These are phyloP conservation scores for Ptilodon capucinus DNA, from an alignment of 2,888 invertebrate species.

Conservation along the genomic window DNA sequence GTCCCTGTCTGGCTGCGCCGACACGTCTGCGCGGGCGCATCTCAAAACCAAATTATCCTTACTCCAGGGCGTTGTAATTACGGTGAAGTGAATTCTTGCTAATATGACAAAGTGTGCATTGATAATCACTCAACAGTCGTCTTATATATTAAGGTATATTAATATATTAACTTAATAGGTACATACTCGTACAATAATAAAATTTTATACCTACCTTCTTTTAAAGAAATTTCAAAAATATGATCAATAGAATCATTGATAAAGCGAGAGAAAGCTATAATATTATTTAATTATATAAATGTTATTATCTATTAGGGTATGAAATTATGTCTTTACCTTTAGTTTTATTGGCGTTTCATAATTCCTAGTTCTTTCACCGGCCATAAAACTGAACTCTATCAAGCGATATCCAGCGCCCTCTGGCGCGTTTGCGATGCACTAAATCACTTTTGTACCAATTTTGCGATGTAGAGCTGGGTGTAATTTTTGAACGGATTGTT, in stretches of 20 bases:
- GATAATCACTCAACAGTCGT: neutral
- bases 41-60: slow-evolving; percentile 13
- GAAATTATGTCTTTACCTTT: too few species aligned
- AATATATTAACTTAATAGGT: too few species aligned
- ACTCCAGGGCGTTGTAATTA: slow-evolving; percentile 5
- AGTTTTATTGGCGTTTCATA: too few species aligned
- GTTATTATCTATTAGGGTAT: too few species aligned
- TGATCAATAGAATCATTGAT: too few species aligned
- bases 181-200: too few species aligned
- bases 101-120: slow-evolving; percentile 7
- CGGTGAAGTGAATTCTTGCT: slow-evolving; percentile 4
- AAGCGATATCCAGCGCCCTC: neutral
- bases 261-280: too few species aligned
- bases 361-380: neutral
- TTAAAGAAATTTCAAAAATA: too few species aligned
- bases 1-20: slow-evolving; percentile 60
- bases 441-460: slow-evolving; percentile 59
- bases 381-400: neutral
- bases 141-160: neutral
- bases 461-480: slow-evolving; percentile 41
- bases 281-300: too few species aligned
- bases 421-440: slow-evolving; percentile 57
- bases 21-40: slow-evolving; percentile 45
- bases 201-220: too few species aligned
- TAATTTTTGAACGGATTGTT: slow-evolving; percentile 61